phyloP scores from a whole-genome alignment of 2,113 vertebrate species.

The Nothocercus nigrocapillus region DNA sequence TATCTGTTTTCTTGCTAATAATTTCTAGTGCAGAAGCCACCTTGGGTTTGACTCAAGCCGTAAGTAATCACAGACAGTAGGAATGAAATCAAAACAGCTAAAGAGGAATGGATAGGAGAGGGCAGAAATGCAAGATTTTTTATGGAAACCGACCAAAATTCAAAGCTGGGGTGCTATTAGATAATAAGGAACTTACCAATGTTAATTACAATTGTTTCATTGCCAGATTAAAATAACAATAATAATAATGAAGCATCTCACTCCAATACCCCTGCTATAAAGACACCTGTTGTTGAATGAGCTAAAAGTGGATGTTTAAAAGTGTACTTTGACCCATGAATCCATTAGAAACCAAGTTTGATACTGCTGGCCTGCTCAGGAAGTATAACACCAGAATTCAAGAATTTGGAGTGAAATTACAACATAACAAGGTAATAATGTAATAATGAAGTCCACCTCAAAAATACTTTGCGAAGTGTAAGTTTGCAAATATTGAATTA shows the following conservation, averaged over 20 bases:
- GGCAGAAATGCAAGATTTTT: neutral
- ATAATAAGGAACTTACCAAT: neutral
- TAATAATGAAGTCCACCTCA: neutral
- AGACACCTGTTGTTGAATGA: neutral
- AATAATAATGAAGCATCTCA: neutral
- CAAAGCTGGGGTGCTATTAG: neutral
- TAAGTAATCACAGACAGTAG: neutral
- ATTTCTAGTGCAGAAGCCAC: neutral
- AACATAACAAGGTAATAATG: neutral
- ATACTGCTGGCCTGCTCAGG: neutral
- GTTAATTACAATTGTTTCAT: neutral
- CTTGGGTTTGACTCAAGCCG: neutral
- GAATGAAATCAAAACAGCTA: neutral
- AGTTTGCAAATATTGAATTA: neutral
- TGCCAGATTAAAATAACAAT: neutral
- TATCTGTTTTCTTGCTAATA: neutral
- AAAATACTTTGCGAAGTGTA: neutral
- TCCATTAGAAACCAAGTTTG: neutral
- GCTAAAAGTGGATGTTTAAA: neutral
- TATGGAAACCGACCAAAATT: neutral
- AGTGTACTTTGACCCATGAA: neutral
- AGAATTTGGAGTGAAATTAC: neutral
- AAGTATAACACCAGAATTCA: neutral
- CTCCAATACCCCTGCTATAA: neutral
- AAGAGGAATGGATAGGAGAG: neutral